Base-by-base conservation (phyloP, 2,888 invertebrate genomes). In the Hypsopygia costalis region DNA sequence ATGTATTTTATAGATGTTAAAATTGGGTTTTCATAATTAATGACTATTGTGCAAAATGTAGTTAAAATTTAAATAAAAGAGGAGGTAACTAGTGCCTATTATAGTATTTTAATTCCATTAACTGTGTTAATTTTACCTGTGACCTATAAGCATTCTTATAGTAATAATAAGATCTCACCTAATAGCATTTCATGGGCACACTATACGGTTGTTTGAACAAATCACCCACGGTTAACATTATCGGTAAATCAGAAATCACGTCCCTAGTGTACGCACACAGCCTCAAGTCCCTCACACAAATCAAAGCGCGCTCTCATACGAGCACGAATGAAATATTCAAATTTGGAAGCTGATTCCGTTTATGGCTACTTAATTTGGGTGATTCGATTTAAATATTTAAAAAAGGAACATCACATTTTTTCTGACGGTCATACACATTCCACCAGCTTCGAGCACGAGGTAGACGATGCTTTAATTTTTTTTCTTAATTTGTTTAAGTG, bases 361-460 rank as follows among this genome's bases (percentile, higher is more conserved):
- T 87, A 88, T 87, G 86, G 88, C 85, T 88, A 87, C 87, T 87
- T 88, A 87, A 88, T 88, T 88, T 88, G 88, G 88, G 83, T 85
- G 87, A 86, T 87, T 87, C 86, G 85, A 87, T 86, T 88, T 86
- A 83, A 87, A 88, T 86, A 71, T 81, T 79, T 78, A 75, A 79
- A 82, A 81, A 81, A 78, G 72, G 64, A 69, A 69, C 69, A 61
- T 63, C 55, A 48, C 58, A 68, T 69, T 76, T 78, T 74, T 74
- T 62, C 58, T 65, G 67, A 65, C 63, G 67, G 62, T 68, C 73
- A 72, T 72, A 80, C 70, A 77, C 83, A 85, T 86, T 86, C 85
- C 81, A 67, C 51, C 52, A 63, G 58, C 40, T 44, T 39, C 33
- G 44, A 38, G 39, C 42, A 40, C 42, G 56, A 49, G 52, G 56